Conservation (phyloP, 2,888 invertebrate species). For the Tetheella fluctuosa region DNA sequence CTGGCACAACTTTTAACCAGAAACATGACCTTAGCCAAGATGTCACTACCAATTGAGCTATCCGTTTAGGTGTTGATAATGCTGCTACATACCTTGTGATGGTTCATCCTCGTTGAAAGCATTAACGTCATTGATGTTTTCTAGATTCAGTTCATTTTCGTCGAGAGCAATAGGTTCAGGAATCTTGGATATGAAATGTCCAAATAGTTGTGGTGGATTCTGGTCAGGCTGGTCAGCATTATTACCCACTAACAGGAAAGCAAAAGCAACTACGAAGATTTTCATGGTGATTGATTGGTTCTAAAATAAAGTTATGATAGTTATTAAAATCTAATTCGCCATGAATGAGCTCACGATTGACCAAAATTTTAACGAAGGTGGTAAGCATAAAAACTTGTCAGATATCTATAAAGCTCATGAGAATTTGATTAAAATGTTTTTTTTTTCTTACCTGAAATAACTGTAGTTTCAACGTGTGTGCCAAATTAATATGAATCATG, state of each 20-base stretch:
- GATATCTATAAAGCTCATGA: no score
- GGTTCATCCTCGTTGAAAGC: not conserved
- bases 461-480: not conserved
- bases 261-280: not conserved
- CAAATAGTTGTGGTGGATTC: not conserved
- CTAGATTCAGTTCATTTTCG: no score
- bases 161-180: not conserved
- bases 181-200: not conserved
- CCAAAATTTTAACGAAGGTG: no score
- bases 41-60: no score
- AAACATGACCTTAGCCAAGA: no score
- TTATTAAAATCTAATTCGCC: no score
- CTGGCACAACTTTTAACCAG: no score
- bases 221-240: conserved; percentile 3
- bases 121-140: no score
- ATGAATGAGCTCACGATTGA: no score
- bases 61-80: no score
- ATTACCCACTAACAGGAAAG: not conserved
- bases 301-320: not conserved
- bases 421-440: not conserved
- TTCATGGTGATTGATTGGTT: conserved; percentile 2
- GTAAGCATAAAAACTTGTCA: no score
- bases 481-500: not conserved
- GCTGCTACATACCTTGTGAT: not conserved
- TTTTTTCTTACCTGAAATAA: not conserved